phyloP scores from a whole-genome alignment of 2,797 vertebrate species.

The Rachycentron canadum region DNA sequence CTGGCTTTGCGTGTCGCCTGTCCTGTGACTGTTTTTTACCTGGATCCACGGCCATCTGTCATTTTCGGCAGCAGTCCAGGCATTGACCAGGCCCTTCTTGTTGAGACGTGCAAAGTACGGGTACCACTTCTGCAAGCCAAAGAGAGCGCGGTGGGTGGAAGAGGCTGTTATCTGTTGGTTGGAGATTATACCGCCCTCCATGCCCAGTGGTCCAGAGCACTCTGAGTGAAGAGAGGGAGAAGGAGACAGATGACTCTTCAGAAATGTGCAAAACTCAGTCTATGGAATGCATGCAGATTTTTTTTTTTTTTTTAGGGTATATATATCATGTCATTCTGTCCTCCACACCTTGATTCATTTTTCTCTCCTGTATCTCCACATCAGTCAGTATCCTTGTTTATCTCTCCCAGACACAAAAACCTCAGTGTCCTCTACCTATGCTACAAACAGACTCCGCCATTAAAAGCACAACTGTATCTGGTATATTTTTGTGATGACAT shows the following conservation, averaged over 20 bases:
- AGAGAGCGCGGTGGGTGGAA: constrained; percentile 97
- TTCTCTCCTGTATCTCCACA: constrained; percentile 8
- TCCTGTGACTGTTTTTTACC: constrained; percentile 87
- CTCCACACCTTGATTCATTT: constrained; percentile 4
- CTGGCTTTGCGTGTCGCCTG: constrained; percentile 23
- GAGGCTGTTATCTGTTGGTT: constrained; percentile 99
- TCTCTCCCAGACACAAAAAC: constrained; percentile 5
- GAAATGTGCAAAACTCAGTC: constrained; percentile 12
- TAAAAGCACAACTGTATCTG: constrained; percentile 22
- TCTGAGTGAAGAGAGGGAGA: constrained; percentile 80
- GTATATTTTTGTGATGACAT: constrained; percentile 27
- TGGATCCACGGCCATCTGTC: constrained; percentile 99
- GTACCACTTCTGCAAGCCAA: constrained; percentile 99
- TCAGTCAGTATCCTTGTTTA: constrained; percentile 26
- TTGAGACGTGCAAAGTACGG: constrained; percentile 98
- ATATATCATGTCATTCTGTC: constrained; percentile 19
- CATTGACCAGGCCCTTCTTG: constrained; percentile 98
- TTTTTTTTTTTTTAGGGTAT: background rate
- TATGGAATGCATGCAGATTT: constrained; percentile 20
- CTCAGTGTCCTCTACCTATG: constrained; percentile 32
- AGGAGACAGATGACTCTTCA: constrained; percentile 32
- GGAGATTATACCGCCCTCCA: constrained; percentile 98
- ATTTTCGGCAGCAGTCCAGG: constrained; percentile 99
- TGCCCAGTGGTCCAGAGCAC: constrained; percentile 96
- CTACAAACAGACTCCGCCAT: constrained; percentile 16